Evolutionary conservation across 2,888 invertebrate genomes (phyloP).

Genomic region (Spisula subtruncata): DNA sequence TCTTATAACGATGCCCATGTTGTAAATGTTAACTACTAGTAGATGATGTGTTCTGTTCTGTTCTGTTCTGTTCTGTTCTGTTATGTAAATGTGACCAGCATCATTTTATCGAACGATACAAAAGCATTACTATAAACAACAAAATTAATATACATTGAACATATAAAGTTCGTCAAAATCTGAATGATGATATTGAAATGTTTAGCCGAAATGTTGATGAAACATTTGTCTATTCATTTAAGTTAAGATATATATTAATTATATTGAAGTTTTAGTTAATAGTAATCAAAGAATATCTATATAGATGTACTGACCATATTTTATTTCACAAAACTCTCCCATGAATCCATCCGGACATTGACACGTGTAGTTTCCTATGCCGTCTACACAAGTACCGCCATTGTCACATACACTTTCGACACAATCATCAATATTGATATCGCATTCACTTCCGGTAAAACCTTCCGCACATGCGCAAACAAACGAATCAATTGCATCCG

Average conservation of each 20-base stretch:
- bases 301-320: conserved; percentile 45
- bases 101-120: no score
- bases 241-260: no score
- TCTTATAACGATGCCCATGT: neutral
- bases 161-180: neutral
- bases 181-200: neutral
- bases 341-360: conserved; percentile 41
- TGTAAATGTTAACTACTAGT: no score
- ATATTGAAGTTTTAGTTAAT: neutral
- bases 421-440: conserved; percentile 58
- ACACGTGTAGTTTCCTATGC: conserved; percentile 35
- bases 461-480: conserved; percentile 52
- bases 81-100: no score
- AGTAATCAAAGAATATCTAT: neutral
- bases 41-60: no score
- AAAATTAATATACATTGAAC: no score
- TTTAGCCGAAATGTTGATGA: no score
- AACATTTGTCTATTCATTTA: no score
- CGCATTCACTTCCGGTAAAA: conserved; percentile 50
- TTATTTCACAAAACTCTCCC: conserved; percentile 55
- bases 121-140: no score
- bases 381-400: conserved; percentile 51
- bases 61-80: no score
- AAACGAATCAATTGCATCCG: conserved; percentile 45
- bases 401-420: conserved; percentile 51